Conservation (phyloP, 2,797 vertebrate species). For the Microhierax caerulescens region DNA sequence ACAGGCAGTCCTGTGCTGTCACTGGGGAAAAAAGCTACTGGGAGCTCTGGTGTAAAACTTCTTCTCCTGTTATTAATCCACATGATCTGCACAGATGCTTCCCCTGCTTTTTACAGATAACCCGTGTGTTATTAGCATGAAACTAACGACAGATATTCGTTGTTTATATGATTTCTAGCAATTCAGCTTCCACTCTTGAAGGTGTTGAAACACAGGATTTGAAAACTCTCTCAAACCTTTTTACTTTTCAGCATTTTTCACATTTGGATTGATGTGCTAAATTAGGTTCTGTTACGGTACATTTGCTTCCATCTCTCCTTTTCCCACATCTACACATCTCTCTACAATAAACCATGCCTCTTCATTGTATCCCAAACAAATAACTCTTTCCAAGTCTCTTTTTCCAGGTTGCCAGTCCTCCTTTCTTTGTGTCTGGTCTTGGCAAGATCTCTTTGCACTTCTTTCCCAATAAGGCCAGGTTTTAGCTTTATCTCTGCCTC, state of each 20-base stretch:
- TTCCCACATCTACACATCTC: background rate
- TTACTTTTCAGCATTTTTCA: background rate
- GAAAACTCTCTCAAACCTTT: background rate
- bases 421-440: slow-evolving; percentile 20
- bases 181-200: background rate
- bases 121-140: background rate
- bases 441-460: slow-evolving; percentile 1
- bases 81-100: background rate
- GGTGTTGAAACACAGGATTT: background rate
- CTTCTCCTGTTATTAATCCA: background rate
- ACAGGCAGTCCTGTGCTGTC: background rate
- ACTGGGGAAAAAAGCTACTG: background rate
- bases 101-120: background rate
- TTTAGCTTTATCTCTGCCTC: slow-evolving; percentile 64
- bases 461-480: slow-evolving; percentile 11
- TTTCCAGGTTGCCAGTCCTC: background rate
- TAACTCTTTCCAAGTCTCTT: background rate
- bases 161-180: background rate
- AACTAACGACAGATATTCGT: background rate
- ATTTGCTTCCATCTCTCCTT: background rate
- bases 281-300: background rate
- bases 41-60: background rate
- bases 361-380: background rate
- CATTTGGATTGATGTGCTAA: background rate
- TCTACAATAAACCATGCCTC: background rate